Percentiles rank a stretch among this genome's conserved stretches.
Evolutionary conservation across 2,797 vertebrate species (phyloP).

Genomic region (Pseudochirops cupreus): DNA sequence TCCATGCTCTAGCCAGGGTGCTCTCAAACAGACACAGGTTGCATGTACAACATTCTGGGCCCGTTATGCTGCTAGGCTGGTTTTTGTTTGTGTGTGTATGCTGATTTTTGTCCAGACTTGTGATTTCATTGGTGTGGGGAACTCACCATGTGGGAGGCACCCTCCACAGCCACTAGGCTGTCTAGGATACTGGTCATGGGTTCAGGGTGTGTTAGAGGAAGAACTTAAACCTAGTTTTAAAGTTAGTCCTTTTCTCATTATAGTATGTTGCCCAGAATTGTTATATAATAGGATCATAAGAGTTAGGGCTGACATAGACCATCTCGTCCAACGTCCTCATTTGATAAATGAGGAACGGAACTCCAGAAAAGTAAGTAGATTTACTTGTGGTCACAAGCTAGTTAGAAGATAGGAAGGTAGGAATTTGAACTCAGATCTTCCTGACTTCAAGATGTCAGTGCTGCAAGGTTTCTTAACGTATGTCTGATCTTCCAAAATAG

Average conservation of each 20-base stretch:
- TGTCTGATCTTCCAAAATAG: background rate
- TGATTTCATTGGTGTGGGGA: background rate
- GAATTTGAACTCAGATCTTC: background rate
- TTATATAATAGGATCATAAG: background rate
- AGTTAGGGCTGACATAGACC: background rate
- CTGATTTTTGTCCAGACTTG: background rate
- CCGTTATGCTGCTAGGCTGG: too few relatives aligned
- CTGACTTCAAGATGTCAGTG: background rate
- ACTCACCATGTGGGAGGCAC: background rate
- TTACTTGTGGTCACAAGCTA: background rate
- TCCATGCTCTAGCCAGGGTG: too few relatives aligned
- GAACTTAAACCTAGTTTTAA: background rate
- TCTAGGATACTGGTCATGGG: background rate
- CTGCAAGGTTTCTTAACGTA: background rate
- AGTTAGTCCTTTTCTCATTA: background rate
- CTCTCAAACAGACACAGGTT: background rate
- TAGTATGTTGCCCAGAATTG: background rate
- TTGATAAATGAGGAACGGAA: background rate
- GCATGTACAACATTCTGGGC: too few relatives aligned
- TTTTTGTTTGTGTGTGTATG: background rate
- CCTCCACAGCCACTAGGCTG: background rate
- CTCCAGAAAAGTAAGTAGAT: background rate
- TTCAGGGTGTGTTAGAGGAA: background rate
- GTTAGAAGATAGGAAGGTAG: background rate
- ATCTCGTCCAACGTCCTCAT: background rate